Evolutionary conservation across 37 sponge, comb jelly and placozoan species (phyloP).

Genomic region (Agelas oroides): DNA sequence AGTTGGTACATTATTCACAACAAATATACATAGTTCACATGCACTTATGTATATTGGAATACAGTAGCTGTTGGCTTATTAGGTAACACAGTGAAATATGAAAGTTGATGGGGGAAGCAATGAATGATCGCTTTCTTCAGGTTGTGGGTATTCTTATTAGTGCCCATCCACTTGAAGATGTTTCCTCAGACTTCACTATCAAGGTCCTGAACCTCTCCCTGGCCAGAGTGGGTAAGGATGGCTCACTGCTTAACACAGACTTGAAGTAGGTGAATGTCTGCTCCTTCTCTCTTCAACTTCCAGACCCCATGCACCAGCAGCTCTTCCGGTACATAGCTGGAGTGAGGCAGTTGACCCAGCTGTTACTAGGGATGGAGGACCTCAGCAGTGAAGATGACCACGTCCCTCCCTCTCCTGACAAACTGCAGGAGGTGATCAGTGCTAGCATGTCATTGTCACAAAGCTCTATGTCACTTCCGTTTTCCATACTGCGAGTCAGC

Average conservation of each 20-base stretch:
- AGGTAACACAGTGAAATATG: too few species aligned
- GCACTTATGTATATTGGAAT: too few species aligned
- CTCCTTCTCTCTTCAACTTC: too few species aligned
- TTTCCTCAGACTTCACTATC: background rate
- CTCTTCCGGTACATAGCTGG: conserved; percentile 25
- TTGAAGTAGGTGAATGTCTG: background rate
- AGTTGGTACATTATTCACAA: too few species aligned
- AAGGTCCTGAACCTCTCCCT: conserved; percentile 9
- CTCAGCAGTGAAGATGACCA: background rate
- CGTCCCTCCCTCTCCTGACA: background rate
- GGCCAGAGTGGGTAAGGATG: background rate
- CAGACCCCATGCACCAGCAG: background rate
- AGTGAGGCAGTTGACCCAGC: conserved; percentile 31
- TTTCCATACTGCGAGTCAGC: too few species aligned
- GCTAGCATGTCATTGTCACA: too few species aligned
- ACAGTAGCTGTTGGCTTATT: too few species aligned
- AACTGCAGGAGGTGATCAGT: background rate
- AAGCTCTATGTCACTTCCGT: too few species aligned
- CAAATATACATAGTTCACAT: too few species aligned
- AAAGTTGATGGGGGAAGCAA: too few species aligned
- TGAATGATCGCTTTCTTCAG: too few species aligned
- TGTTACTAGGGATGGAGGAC: background rate
- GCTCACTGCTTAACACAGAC: too few species aligned
- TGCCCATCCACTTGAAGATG: background rate
- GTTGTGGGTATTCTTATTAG: background rate